These are phyloP conservation scores for Hoplostethus mediterraneus DNA, from an alignment of 2,797 vertebrate species.

Conservation along the genomic window DNA sequence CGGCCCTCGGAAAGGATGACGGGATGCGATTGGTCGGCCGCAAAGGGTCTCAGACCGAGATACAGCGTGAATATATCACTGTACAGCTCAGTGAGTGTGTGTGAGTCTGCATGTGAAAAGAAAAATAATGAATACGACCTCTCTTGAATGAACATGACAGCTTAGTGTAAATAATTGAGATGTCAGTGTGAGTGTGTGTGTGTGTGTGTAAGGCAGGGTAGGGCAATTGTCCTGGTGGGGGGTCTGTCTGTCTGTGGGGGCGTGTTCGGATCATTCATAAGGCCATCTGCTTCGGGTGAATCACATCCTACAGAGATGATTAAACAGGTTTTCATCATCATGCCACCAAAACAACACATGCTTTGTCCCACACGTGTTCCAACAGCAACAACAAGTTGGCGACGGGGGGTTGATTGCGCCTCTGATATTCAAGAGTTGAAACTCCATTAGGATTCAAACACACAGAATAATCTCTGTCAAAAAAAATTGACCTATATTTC, in stretches of 20 bases:
- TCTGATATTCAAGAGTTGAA: neutral
- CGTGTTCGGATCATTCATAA: slow-evolving; percentile 57
- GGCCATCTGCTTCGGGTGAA: slow-evolving; percentile 71
- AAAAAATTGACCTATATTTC: neutral
- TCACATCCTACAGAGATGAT: slow-evolving; percentile 47
- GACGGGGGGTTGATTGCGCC: neutral
- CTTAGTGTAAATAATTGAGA: too few relatives aligned
- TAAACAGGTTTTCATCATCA: slow-evolving; percentile 44
- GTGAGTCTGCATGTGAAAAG: neutral
- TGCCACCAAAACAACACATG: slow-evolving; percentile 29
- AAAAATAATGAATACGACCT: too few relatives aligned
- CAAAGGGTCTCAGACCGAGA: slow-evolving; percentile 31
- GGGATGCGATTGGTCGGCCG: slow-evolving; percentile 28
- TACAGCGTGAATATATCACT: slow-evolving; percentile 16
- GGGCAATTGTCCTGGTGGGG: slow-evolving; percentile 42
- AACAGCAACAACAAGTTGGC: neutral
- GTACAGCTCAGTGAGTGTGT: slow-evolving; percentile 1
- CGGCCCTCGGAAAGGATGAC: slow-evolving; percentile 32
- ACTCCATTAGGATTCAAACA: neutral
- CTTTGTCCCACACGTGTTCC: neutral
- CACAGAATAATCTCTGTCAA: neutral
- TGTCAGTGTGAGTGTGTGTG: slow-evolving; percentile 10
- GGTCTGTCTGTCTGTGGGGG: slow-evolving; percentile 63
- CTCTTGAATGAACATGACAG: too few relatives aligned
- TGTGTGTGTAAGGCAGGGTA: slow-evolving; percentile 20